Evolutionary conservation across 1,140 invertebrate species (phyloP), one percentile per base, ranked within the genome.

Genomic region (Listronotus oregonensis): DNA sequence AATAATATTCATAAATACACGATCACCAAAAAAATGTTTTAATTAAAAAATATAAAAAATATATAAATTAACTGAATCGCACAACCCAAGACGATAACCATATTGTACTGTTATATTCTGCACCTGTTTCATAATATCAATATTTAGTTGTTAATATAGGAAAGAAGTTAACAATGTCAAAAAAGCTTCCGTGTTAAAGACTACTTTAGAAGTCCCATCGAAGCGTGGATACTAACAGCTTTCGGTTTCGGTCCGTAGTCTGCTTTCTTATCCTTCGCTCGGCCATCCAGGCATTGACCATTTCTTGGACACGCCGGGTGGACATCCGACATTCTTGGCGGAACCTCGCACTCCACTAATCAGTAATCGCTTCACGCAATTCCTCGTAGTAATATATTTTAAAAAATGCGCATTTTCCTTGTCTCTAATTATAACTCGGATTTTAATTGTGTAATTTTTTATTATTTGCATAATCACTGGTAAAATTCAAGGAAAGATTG

Each of bases 121-220:
- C 14, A 46, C 43, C 10, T 17, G 17, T 18, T 14, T 18, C 43
- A 12, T 5, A 17, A 46, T 18, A 46, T n/a, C 11, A 14, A 44
- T 43, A 34, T 15, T 37, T 44, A 27, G 10, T 10, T 42, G 46
- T 60, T 49, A 40, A 32, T 37, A 18, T 50, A 56, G n/a, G 15
- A 49, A 49, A 49, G 32, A 60, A 39, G 32, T 7, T 44, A 59
- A 62, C 51, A 62, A 42, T 62, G 47, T 62, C 54, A 27, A 52
- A 66, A 59, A n/a, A 52, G 43, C 21, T 58, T 66, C 64, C 64
- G 64, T 59, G 54, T 66, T 66, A 52, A 43, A 65, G 18, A 42
- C 64, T 69, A 60, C 67, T 69, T 69, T 66, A 51, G 65, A 65
- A 69, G 62, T 69, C 67, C 63, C 67, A 64, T 39, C 67, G 62